phyloP scores from a whole-genome alignment of 2,888 invertebrate genomes.

The Parnassius mnemosyne region DNA sequence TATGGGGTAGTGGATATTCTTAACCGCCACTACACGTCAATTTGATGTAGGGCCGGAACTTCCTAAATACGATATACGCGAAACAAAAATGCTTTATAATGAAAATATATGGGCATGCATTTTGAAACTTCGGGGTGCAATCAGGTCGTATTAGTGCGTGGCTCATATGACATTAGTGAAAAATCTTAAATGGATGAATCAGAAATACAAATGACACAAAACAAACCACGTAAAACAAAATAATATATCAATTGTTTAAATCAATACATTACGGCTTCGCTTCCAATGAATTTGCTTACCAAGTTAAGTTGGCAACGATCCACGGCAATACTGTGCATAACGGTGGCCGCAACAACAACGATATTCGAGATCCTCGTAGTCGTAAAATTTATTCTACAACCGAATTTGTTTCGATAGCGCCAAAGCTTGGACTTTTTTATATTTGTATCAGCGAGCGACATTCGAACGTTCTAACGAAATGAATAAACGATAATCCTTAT shows the following conservation, averaged over 20 bases:
- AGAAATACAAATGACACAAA: too few species aligned
- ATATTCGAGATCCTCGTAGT: slow-evolving; percentile 31
- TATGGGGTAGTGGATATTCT: too few species aligned
- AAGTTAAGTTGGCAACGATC: slow-evolving; percentile 18
- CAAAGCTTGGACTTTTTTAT: slow-evolving; percentile 6
- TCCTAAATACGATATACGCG: too few species aligned
- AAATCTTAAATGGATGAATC: too few species aligned
- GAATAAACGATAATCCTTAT: not conserved
- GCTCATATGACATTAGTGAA: too few species aligned
- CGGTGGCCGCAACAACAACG: slow-evolving; percentile 17
- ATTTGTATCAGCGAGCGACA: not conserved
- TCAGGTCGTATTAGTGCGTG: too few species aligned
- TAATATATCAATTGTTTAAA: slow-evolving; percentile 12
- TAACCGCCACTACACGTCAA: too few species aligned
- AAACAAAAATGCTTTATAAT: too few species aligned
- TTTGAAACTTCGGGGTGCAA: too few species aligned
- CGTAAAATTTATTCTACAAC: slow-evolving; percentile 53
- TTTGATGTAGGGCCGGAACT: too few species aligned
- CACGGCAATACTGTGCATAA: slow-evolving; percentile 17
- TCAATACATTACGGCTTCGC: slow-evolving; percentile 20
- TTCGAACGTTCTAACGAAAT: slow-evolving; percentile 12
- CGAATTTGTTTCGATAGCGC: slow-evolving; percentile 46
- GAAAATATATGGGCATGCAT: too few species aligned
- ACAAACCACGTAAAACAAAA: not conserved
- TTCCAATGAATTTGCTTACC: slow-evolving; percentile 23